Base-by-base conservation (phyloP, 2,797 vertebrate genomes). In the Pseudochirops corinnae region DNA sequence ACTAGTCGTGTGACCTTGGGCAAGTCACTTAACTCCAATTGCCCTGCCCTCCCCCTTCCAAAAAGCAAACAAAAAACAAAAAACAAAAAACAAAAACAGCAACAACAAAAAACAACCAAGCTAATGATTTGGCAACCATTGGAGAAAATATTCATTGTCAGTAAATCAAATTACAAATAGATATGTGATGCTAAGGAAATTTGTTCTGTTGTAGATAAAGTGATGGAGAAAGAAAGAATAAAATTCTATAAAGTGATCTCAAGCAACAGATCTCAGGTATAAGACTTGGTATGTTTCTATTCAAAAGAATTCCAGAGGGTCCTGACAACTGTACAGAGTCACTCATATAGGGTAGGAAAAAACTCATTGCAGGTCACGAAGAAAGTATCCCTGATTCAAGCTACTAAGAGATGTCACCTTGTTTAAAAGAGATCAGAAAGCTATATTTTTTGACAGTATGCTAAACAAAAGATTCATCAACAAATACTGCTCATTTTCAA, bases 111-210 rank as follows among this genome's bases (percentile, higher is more conserved):
- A 52, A 52, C 52, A 91, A 93, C 91, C 50, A 93, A 56, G 50
- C 50, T 94, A 92, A 97, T 58, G 33, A 97, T 96, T 97, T 82
- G 95, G 92, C 96, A 97, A 95, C 82, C 56, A 90, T 92, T 95
- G 67, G 93, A 96, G 92, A 93, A 93, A 95, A 91, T 57, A 93
- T 94, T 97, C 94, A 93, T 82, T 92, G 60, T 87, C 93, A 95
- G 95, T 90, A 96, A 96, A 97, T 82, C 56, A 95, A 96, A 90
- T 52, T 82, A 56, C 93, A 97, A 96, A 90, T 90, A 93, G 67
- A 50, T 74, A 13, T 97, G 29, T 94, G 55, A 95, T 55, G 94
- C 39, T 56, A 95, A 95, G 92, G 90, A 33, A 52, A 39, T 93
- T 90, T 96, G 91, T 95, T 94, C 92, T 55, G 33, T 96, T 90